These are phyloP conservation scores for Caenorhabditis japonica DNA, from an alignment of 2,888 invertebrate genomes.

Conservation along the genomic window DNA sequence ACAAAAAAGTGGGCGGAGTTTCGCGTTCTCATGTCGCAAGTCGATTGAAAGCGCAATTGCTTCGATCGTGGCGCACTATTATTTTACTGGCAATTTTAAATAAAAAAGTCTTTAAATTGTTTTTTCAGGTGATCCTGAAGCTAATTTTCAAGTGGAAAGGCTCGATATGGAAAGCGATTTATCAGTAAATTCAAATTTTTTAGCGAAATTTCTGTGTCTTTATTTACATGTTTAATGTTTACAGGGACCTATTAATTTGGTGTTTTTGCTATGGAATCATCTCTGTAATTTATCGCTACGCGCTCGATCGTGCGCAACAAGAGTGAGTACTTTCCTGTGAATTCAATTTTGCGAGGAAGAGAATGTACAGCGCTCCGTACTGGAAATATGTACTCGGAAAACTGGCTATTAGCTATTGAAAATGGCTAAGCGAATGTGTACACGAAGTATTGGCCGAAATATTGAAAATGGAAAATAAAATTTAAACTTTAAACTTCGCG, in stretches of 20 bases:
- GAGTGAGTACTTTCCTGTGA: conserved; percentile 47
- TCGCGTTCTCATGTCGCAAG: no score
- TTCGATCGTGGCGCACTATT: no score
- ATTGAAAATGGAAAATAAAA: no score
- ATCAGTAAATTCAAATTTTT: conserved; percentile 28
- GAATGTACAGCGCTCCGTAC: no score
- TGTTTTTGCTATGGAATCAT: conserved; percentile 50
- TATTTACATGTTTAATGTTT: conserved; percentile 12
- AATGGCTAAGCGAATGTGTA: no score
- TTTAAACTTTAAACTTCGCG: no score
- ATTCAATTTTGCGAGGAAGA: no score
- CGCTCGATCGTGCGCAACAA: conserved; percentile 53
- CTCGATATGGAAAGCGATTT: conserved; percentile 62
- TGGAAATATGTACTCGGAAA: no score
- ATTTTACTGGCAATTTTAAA: conserved; percentile 59
- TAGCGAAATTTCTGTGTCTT: not conserved
- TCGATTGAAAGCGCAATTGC: no score
- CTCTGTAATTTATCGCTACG: conserved; percentile 56
- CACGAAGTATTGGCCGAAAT: no score
- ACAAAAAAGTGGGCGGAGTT: no score
- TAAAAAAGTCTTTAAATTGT: conserved; percentile 27
- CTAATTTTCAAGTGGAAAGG: conserved; percentile 63
- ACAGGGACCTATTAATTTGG: conserved; percentile 46
- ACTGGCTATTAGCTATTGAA: no score
- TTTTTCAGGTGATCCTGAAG: conserved; percentile 56